Conservation (phyloP, 2,113 vertebrate species). For the Rhabdomys dilectus region DNA sequence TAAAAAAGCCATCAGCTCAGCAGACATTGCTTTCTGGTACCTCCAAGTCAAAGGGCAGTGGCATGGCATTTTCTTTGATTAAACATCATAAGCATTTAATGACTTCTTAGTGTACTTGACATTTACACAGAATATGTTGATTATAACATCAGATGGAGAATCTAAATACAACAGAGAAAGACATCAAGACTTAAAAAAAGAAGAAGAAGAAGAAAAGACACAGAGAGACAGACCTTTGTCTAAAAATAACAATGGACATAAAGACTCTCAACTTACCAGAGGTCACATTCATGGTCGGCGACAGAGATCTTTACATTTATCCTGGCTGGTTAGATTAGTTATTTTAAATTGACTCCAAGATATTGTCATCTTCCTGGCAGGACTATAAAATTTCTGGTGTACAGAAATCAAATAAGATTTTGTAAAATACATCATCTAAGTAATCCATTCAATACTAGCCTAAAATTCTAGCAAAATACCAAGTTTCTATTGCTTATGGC, state of each 20-base stretch:
- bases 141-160: neutral
- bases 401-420: neutral
- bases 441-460: neutral
- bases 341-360: slow-evolving; percentile 21
- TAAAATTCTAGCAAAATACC: neutral
- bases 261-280: neutral
- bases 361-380: neutral
- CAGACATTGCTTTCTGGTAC: neutral
- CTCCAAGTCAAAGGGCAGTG: neutral
- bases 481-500: neutral
- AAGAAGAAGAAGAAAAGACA: neutral
- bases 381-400: neutral
- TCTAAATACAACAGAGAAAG: neutral
- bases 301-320: neutral
- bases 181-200: neutral
- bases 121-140: neutral
- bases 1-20: slow-evolving; percentile 57
- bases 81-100: neutral
- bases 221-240: neutral
- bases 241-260: neutral
- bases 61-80: neutral
- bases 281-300: neutral
- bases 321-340: neutral
- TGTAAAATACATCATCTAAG: neutral
- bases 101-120: neutral